phyloP scores from a whole-genome alignment of 2,888 invertebrate species.

The Therioaphis trifolii region DNA sequence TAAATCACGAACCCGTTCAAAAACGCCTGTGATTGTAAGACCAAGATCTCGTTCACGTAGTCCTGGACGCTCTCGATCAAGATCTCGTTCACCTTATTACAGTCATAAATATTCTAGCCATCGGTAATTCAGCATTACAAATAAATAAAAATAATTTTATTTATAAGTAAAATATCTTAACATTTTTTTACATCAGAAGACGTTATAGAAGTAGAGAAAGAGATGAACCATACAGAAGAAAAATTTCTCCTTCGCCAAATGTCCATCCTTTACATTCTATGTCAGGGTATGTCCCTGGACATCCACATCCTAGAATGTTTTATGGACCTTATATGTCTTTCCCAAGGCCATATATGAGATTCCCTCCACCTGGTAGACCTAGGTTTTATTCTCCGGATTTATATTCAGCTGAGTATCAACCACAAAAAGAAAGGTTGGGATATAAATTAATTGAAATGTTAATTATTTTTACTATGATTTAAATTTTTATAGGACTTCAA shows the following conservation, averaged over 20 bases:
- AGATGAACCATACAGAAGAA: constrained; percentile 53
- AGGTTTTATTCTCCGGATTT: constrained; percentile 45
- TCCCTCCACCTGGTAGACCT: constrained; percentile 30
- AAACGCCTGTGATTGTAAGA: constrained; percentile 25
- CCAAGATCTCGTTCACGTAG: constrained; percentile 47
- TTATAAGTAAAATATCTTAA: background rate
- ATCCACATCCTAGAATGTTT: constrained; percentile 57
- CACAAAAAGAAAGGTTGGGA: constrained; percentile 43
- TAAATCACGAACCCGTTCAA: constrained; percentile 42
- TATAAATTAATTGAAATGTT: background rate
- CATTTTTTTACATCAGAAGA: constrained; percentile 22
- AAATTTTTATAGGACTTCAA: constrained; percentile 44
- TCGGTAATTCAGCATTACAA: constrained; percentile 27
- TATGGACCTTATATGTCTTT: constrained; percentile 54
- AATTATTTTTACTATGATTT: constrained; percentile 1
- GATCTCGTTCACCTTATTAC: constrained; percentile 62
- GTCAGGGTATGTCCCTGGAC: constrained; percentile 40
- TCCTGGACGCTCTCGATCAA: constrained; percentile 27
- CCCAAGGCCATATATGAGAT: constrained; percentile 54
- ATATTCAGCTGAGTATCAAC: constrained; percentile 41
- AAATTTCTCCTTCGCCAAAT: constrained; percentile 21
- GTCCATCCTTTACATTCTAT: constrained; percentile 34
- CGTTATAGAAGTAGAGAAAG: constrained; percentile 53
- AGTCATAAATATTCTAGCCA: constrained; percentile 53
- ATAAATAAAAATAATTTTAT: background rate